Base-by-base conservation (phyloP, 53 echinoderm and acorn worm genomes). In the Arbacia lixula region DNA sequence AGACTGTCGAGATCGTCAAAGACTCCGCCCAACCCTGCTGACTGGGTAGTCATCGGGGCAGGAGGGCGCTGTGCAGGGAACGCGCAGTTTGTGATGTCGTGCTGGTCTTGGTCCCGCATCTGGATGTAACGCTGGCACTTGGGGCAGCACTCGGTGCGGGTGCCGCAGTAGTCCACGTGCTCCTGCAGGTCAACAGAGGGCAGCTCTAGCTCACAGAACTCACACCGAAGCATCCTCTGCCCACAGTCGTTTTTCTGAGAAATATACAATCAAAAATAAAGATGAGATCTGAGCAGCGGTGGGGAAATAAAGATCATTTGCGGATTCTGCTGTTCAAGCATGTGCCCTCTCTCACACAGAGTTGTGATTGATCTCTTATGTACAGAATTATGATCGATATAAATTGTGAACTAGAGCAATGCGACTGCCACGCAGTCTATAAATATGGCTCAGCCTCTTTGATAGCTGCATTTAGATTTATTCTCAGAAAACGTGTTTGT, bases 131-230 rank as follows among this genome's bases (percentile, higher is more conserved):
- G 85, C 12, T 75, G 69, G 78, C 97, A 96, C 28, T 65, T 87
- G 25, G 86, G 85, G 63, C 97, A 96, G 39, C 71, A 84, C 64
- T 96, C 97, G 0, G 97, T 96, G n/a, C 97, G 87, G 58, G 89
- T 96, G 12, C 93, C 97, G 54, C 97, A 96, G 84, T 89, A 96
- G 56, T 93, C 86, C 32, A 72, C 65, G 80, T 96, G 97, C 53
- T 93, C 90, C 1, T 60, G 40, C 60, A 93, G 39, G 36, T 92
- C 72, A 36, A 83, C 84, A 67, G 51, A 72, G 37, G 88, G 53
- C 57, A 96, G 68, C 4, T 90, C 93, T 53, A 96, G 83, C 54
- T 96, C 93, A 66, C 97, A 96, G 86, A 90, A 96, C 53, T 92
- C 90, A 72, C 97, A 96, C 16, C 74, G 80, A 16, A 71, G 86